phyloP scores from a whole-genome alignment of 2,888 invertebrate genomes.

The Zygogramma bicolorata region DNA sequence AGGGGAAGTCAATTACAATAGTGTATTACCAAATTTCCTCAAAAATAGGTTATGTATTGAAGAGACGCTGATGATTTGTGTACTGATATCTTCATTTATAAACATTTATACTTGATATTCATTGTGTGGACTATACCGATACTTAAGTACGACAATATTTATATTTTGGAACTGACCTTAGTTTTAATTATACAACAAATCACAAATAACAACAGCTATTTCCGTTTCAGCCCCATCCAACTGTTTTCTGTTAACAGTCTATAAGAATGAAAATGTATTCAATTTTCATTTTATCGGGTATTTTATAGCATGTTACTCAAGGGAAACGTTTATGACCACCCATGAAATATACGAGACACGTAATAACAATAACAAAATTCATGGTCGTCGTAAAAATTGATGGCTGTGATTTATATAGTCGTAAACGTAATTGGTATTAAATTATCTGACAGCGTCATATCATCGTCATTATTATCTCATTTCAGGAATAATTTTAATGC shows the following conservation, averaged over 20 bases:
- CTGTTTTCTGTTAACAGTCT: background rate
- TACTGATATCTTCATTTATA: too few relatives aligned
- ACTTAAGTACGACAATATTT: too few relatives aligned
- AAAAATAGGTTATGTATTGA: too few relatives aligned
- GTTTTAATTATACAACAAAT: too few relatives aligned
- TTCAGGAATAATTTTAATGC: background rate
- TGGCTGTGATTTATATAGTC: constrained; percentile 44
- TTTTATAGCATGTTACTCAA: constrained; percentile 5
- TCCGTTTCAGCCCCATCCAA: too few relatives aligned
- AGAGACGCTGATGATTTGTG: too few relatives aligned
- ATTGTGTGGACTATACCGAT: too few relatives aligned
- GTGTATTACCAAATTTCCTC: too few relatives aligned
- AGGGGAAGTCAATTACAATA: too few relatives aligned
- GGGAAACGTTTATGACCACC: constrained; percentile 1
- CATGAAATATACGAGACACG: constrained; percentile 17
- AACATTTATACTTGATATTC: too few relatives aligned
- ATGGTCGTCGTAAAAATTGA: constrained; percentile 44
- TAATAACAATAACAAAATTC: constrained; percentile 37
- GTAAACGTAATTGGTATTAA: constrained; percentile 47
- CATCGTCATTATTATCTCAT: constrained; percentile 5
- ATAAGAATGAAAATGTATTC: background rate
- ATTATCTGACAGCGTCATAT: constrained; percentile 32
- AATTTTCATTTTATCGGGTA: background rate
- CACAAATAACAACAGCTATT: too few relatives aligned
- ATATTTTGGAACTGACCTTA: too few relatives aligned